Conservation (phyloP, 2,113 vertebrate species). For the Limanda limanda region DNA sequence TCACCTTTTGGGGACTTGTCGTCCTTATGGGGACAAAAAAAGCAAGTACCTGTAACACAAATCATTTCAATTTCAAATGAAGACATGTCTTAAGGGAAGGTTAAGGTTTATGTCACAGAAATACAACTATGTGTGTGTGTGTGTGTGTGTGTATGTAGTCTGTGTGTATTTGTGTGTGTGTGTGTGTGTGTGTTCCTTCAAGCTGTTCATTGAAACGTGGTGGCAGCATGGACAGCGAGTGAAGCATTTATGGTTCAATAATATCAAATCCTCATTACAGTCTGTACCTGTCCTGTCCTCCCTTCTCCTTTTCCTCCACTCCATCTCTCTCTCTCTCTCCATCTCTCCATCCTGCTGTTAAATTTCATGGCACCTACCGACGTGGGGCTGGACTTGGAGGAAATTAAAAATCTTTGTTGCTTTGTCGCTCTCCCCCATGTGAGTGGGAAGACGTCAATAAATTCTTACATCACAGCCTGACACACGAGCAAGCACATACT, state of each 20-base stretch:
- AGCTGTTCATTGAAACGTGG: constrained; percentile 9
- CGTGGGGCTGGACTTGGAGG: constrained; percentile 47
- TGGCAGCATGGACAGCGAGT: constrained; percentile 2
- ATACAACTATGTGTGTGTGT: constrained; percentile 7
- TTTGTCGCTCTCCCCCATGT: constrained; percentile 27
- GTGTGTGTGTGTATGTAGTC: too few relatives aligned
- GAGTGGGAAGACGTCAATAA: constrained; percentile 52
- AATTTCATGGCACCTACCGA: constrained; percentile 45
- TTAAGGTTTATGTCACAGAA: not conserved
- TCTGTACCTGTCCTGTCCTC: constrained; percentile 27
- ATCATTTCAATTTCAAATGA: too few relatives aligned
- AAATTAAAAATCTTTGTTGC: constrained; percentile 73
- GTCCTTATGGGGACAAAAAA: too few relatives aligned
- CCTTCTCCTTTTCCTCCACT: constrained; percentile 2
- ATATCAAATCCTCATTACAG: constrained; percentile 41
- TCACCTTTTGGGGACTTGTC: too few relatives aligned
- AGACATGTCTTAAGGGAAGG: too few relatives aligned
- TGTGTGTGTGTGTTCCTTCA: not conserved
- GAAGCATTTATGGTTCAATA: constrained; percentile 51
- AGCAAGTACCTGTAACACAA: too few relatives aligned
- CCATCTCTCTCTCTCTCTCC: constrained; percentile 17
- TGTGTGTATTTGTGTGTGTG: too few relatives aligned
- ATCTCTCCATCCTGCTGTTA: constrained; percentile 26
- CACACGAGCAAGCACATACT: constrained; percentile 20
- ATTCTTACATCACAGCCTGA: constrained; percentile 36